phyloP scores from a whole-genome alignment of 2,113 vertebrate species.

The Mugil cephalus region DNA sequence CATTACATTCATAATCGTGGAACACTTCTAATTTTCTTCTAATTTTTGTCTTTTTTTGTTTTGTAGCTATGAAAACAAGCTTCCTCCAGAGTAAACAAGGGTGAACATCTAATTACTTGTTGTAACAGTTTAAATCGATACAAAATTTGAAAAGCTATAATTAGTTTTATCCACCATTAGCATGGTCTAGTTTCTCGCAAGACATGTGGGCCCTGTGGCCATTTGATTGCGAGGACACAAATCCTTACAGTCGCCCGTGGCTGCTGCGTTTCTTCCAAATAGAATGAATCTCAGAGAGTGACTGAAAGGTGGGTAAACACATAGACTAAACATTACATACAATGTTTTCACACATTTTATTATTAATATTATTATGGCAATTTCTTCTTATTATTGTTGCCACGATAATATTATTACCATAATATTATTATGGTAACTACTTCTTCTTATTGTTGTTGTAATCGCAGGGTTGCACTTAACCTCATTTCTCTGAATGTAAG shows the following conservation, averaged over 20 bases:
- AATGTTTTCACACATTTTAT: background rate
- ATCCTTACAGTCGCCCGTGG: conserved; percentile 20
- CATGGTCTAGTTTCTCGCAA: conserved; percentile 49
- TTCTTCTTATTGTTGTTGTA: conserved; percentile 7
- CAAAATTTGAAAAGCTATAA: background rate
- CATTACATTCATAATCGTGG: background rate
- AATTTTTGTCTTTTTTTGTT: conserved; percentile 10
- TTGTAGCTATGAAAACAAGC: background rate
- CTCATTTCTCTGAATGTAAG: conserved; percentile 10
- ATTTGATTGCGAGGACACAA: conserved; percentile 25
- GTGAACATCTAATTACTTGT: no score
- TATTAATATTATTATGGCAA: no score
- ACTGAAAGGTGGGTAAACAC: background rate
- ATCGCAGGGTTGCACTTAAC: conserved; percentile 9
- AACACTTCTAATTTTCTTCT: background rate
- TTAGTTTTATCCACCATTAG: no score
- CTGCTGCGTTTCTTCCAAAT: background rate
- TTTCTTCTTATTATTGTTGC: no score
- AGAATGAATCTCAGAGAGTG: no score
- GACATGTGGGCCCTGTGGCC: conserved; percentile 41
- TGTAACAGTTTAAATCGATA: background rate
- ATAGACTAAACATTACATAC: background rate
- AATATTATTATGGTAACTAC: no score
- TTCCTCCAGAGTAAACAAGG: no score
- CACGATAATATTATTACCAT: no score